Evolutionary conservation across 2,113 vertebrate genomes (phyloP).

Genomic region (Litocranius walleri): DNA sequence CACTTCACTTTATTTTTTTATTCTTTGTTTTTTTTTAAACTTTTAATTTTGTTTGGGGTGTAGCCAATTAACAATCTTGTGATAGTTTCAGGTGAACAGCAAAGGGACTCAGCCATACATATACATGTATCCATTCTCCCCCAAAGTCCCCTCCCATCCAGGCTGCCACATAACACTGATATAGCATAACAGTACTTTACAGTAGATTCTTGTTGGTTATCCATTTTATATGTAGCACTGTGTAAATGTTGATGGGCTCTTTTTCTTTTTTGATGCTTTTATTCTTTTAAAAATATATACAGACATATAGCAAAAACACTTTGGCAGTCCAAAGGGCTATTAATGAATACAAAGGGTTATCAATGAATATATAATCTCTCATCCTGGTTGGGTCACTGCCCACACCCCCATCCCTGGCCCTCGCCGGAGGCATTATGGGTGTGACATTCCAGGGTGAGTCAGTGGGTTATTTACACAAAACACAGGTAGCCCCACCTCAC

Average conservation of each 20-base stretch:
- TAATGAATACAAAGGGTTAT: background rate
- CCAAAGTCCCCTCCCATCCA: background rate
- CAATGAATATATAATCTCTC: background rate
- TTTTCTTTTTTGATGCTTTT: background rate
- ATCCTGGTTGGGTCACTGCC: background rate
- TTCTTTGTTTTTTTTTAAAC: background rate
- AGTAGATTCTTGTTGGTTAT: background rate
- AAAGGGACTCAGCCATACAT: background rate
- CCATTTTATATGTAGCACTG: background rate
- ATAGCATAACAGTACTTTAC: background rate
- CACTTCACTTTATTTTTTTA: background rate
- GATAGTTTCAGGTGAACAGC: background rate
- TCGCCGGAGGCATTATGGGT: background rate
- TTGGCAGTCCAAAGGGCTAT: background rate
- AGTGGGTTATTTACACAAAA: background rate
- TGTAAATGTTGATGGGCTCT: background rate
- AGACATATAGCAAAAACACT: background rate
- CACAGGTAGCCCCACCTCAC: background rate
- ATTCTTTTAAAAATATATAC: background rate
- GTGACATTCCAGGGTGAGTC: background rate
- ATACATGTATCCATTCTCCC: background rate
- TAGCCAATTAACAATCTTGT: background rate
- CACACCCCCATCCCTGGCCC: background rate
- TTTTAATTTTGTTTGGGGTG: background rate
- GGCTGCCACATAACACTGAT: background rate